A percentile compares a stretch with the other conserved stretches of the same genome.
phyloP scores from a whole-genome alignment of 1,140 invertebrate species.

The Sweltsa coloradensis region DNA sequence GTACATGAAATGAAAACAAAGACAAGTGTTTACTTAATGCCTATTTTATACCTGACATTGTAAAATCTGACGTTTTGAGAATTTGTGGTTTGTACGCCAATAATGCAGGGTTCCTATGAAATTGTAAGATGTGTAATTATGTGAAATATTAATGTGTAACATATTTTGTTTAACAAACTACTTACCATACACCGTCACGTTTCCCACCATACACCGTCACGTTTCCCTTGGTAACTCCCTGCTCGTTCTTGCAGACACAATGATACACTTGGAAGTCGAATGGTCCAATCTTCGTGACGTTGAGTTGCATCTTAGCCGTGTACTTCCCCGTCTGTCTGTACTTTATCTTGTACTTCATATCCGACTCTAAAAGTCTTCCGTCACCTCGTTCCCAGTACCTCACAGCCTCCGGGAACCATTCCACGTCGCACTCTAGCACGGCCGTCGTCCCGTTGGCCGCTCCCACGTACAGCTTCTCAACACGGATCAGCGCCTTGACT shows the following conservation, averaged over 20 bases:
- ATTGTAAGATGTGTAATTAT: slow-evolving; percentile 2
- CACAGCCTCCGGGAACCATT: slow-evolving; percentile 76
- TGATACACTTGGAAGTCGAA: slow-evolving; percentile 62
- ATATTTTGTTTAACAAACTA: not conserved
- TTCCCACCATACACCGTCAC: slow-evolving; percentile 58
- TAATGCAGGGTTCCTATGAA: too few relatives aligned
- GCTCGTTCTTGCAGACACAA: slow-evolving; percentile 72
- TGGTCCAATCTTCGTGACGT: slow-evolving; percentile 48
- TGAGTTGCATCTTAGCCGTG: slow-evolving; percentile 52
- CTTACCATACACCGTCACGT: slow-evolving; percentile 4
- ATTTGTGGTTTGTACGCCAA: too few relatives aligned
- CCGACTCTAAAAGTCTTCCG: slow-evolving; percentile 47
- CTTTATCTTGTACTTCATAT: slow-evolving; percentile 52
- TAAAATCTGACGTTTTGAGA: too few relatives aligned
- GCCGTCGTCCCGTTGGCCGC: slow-evolving; percentile 49
- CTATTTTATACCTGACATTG: too few relatives aligned
- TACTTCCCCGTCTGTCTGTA: slow-evolving; percentile 40
- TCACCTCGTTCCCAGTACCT: slow-evolving; percentile 75
- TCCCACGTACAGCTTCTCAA: slow-evolving; percentile 59
- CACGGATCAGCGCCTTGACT: slow-evolving; percentile 73
- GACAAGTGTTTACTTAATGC: too few relatives aligned
- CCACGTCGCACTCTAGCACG: slow-evolving; percentile 44
- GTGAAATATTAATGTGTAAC: not conserved
- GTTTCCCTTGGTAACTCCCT: slow-evolving; percentile 61
- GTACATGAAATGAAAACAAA: too few relatives aligned